phyloP scores from a whole-genome alignment of 2,797 vertebrate species.

The Heliangelus exortis region DNA sequence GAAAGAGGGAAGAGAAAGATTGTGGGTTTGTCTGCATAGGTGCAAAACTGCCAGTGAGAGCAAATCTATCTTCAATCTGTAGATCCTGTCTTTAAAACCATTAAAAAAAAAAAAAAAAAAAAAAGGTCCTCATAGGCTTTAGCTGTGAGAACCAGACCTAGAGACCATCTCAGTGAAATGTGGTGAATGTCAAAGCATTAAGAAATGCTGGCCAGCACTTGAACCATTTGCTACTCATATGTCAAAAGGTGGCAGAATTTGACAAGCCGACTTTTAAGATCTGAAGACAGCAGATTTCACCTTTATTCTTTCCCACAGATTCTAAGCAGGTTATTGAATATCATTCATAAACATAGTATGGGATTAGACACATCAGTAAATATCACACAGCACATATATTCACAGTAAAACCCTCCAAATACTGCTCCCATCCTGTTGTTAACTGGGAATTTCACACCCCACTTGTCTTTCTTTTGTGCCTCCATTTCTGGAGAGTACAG shows the following conservation, averaged over 20 bases:
- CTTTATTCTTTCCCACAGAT: constrained; percentile 20
- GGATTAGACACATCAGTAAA: constrained; percentile 36
- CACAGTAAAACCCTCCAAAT: constrained; percentile 4
- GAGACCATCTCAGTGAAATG: background rate
- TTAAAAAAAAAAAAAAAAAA: background rate
- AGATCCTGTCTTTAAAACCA: background rate
- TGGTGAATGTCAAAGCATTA: background rate
- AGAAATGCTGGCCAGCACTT: constrained; percentile 24
- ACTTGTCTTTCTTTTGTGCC: constrained; percentile 20
- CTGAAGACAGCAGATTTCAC: constrained; percentile 36
- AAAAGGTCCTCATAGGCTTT: background rate
- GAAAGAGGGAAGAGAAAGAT: background rate
- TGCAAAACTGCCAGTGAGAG: background rate
- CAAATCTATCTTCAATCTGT: background rate
- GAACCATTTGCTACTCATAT: constrained; percentile 41
- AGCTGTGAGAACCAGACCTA: background rate
- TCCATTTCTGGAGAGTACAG: constrained; percentile 41
- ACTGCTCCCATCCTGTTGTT: constrained; percentile 60
- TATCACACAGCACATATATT: constrained; percentile 2
- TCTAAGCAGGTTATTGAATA: constrained; percentile 40
- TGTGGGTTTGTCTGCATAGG: background rate
- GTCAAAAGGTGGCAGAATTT: constrained; percentile 69
- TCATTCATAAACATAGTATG: constrained; percentile 35
- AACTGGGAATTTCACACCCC: constrained; percentile 64
- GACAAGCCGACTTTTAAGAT: constrained; percentile 53